A percentile compares a stretch with the other conserved stretches of the same genome.
phyloP scores from a whole-genome alignment of 2,797 vertebrate species.

The Cyclopterus lumpus region DNA sequence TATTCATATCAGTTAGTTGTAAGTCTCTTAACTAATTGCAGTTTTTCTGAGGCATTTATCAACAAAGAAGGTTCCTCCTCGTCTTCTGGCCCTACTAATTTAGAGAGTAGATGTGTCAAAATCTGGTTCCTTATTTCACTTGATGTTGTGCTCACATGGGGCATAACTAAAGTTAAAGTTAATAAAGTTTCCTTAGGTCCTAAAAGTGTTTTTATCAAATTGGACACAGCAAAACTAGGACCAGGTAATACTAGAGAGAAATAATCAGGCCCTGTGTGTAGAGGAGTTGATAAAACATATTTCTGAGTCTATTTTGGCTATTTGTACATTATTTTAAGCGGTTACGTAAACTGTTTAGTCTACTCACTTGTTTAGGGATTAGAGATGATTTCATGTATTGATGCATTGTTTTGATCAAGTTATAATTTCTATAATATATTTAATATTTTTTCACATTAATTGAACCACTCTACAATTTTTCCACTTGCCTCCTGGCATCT shows the following conservation, averaged over 20 bases:
- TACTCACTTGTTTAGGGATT: not conserved
- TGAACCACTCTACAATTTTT: not conserved
- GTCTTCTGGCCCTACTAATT: not conserved
- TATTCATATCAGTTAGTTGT: not conserved
- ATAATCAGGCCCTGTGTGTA: not conserved
- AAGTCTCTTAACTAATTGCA: not conserved
- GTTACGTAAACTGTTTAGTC: not conserved
- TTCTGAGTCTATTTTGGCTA: not conserved
- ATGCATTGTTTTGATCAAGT: not conserved
- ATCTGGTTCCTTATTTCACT: not conserved
- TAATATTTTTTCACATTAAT: not conserved
- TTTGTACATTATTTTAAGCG: not conserved
- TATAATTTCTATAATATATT: not conserved
- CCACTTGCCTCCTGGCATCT: not conserved
- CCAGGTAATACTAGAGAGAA: not conserved
- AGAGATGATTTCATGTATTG: not conserved
- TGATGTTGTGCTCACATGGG: not conserved
- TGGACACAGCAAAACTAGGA: not conserved
- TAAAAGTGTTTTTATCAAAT: not conserved
- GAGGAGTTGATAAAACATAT: not conserved
- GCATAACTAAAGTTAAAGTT: no score
- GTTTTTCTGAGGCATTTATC: not conserved
- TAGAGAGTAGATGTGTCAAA: not conserved
- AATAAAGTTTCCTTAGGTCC: not conserved
- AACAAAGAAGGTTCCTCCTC: not conserved